Percentiles rank a stretch among this genome's conserved stretches.
These are phyloP conservation scores for Murina feae DNA, from an alignment of 2,113 vertebrate species.

Conservation along the genomic window DNA sequence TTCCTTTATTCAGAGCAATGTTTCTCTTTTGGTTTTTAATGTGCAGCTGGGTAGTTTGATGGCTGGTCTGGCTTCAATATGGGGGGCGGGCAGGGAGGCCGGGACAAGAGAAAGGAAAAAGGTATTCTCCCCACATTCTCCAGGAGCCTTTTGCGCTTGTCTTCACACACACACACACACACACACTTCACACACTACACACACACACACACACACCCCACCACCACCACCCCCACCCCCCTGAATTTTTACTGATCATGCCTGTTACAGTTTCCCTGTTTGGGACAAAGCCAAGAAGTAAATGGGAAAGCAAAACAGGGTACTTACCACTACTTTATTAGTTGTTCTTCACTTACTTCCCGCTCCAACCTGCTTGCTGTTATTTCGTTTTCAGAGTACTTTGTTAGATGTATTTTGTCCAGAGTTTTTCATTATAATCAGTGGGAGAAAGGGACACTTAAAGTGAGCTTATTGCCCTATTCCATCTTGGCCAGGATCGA, in stretches of 20 bases:
- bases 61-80: not conserved
- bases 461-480: not conserved
- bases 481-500: not conserved
- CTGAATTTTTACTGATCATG: not conserved
- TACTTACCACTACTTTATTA: not conserved
- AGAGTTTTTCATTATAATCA: not conserved
- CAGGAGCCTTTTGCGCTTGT: not conserved
- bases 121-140: not conserved
- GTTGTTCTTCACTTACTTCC: not conserved
- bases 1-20: not conserved
- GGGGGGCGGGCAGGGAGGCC: not conserved
- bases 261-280: not conserved
- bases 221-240: no score
- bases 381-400: not conserved
- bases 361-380: not conserved
- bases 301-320: not conserved
- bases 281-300: slow-evolving; percentile 6
- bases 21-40: not conserved
- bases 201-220: no score
- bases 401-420: not conserved
- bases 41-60: not conserved
- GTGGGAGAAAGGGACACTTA: not conserved
- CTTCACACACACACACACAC: not conserved
- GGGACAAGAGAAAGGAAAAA: not conserved
- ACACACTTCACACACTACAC: no score